Conservation (phyloP, 2,888 invertebrate genomes). For the Drosophila suboccidentalis region DNA sequence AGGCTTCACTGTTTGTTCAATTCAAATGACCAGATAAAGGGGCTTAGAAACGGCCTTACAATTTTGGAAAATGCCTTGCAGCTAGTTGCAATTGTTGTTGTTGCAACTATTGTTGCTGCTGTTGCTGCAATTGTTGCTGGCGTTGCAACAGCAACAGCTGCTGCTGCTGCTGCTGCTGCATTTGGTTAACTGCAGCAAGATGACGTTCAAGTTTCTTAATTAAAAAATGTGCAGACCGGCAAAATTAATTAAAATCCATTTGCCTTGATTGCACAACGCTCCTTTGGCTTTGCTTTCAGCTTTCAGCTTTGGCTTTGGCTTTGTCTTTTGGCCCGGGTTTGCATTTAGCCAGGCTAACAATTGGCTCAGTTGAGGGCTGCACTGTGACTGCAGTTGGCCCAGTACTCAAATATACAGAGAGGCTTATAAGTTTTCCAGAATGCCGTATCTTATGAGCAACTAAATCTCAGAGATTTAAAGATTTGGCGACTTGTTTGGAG, state of each 20-base stretch:
- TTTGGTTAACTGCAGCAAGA: conserved; percentile 38
- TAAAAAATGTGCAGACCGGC: conserved; percentile 69
- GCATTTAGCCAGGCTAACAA: conserved; percentile 15
- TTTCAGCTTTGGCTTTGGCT: conserved; percentile 6
- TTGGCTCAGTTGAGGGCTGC: not conserved
- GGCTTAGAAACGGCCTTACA: conserved; percentile 2
- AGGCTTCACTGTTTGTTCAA: conserved; percentile 7
- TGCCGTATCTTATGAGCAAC: too few relatives aligned
- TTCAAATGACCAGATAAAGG: not conserved
- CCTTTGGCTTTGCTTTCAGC: conserved; percentile 23
- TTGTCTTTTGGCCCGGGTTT: conserved; percentile 2
- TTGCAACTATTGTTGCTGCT: not conserved
- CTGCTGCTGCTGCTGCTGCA: conserved; percentile 13
- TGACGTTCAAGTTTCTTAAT: conserved; percentile 66
- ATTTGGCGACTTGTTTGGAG: too few relatives aligned
- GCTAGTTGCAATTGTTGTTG: conserved; percentile 4
- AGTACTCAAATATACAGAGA: not conserved
- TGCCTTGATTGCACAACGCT: conserved; percentile 66
- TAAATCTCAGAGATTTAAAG: too few relatives aligned
- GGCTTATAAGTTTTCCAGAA: not conserved
- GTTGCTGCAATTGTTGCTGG: conserved; percentile 7
- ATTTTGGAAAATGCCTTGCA: conserved; percentile 13
- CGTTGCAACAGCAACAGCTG: conserved; percentile 1
- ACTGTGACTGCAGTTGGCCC: not conserved
- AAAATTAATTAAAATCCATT: conserved; percentile 79